Percentiles rank a stretch among this genome's conserved stretches.
Evolutionary conservation across 2,113 vertebrate species (phyloP).

Genomic region (Elanoides forficatus): DNA sequence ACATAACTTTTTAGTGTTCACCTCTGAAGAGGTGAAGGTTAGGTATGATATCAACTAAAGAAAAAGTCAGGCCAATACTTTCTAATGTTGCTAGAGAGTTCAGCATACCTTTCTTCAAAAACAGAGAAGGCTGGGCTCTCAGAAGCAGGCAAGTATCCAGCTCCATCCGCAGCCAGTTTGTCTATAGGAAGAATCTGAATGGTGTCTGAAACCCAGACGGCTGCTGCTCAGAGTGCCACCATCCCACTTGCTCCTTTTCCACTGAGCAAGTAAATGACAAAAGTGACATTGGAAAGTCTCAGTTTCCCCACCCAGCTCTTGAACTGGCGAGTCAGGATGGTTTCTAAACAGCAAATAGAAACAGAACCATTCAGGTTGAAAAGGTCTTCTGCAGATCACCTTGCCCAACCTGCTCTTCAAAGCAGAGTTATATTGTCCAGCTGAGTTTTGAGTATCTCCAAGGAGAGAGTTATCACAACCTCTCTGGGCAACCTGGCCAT

Average conservation of each 20-base stretch:
- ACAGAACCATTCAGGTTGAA: neutral
- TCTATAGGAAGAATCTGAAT: neutral
- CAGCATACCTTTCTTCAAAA: neutral
- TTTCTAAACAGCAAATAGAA: neutral
- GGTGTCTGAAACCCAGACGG: neutral
- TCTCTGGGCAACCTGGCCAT: neutral
- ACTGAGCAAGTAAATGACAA: neutral
- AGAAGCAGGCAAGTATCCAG: neutral
- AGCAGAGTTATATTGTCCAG: neutral
- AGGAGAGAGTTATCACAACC: neutral
- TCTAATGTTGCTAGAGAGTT: neutral
- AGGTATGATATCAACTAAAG: neutral
- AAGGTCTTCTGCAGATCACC: neutral
- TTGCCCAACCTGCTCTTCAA: neutral
- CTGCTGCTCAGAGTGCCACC: neutral
- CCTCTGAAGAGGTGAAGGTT: constrained; percentile 13
- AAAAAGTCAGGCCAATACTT: neutral
- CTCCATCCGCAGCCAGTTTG: neutral
- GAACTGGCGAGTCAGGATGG: neutral
- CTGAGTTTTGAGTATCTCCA: neutral
- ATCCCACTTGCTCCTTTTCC: neutral
- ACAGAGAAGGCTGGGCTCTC: neutral
- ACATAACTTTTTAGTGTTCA: neutral
- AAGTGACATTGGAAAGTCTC: neutral
- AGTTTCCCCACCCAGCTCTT: neutral